phyloP scores from a whole-genome alignment of 2,888 invertebrate genomes.

The Crematogaster levior region DNA sequence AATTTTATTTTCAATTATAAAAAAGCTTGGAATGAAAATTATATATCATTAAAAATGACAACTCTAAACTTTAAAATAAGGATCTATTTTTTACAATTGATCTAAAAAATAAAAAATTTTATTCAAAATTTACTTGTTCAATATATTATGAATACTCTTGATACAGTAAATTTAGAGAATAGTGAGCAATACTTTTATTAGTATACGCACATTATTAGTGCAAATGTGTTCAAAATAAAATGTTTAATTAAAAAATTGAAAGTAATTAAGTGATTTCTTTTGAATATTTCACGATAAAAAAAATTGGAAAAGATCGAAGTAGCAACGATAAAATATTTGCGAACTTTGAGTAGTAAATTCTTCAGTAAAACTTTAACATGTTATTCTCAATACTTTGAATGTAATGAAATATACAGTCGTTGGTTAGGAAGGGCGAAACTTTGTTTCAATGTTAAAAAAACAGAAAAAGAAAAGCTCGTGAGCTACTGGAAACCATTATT shows the following conservation, averaged over 20 bases:
- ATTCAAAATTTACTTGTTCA: too few relatives aligned
- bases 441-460: conserved; percentile 4
- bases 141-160: too few relatives aligned
- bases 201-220: background rate
- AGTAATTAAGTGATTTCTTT: background rate
- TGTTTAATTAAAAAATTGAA: background rate
- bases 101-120: too few relatives aligned
- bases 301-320: background rate
- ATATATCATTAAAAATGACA: too few relatives aligned
- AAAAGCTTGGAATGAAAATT: too few relatives aligned
- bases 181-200: background rate
- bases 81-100: too few relatives aligned
- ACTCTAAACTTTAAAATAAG: too few relatives aligned
- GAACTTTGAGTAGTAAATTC: background rate
- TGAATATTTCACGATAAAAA: background rate
- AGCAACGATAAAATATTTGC: background rate
- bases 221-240: background rate
- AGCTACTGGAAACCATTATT: background rate
- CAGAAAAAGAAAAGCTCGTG: background rate
- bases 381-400: background rate
- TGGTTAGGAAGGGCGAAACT: background rate
- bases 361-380: background rate
- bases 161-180: background rate
- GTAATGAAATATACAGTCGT: background rate
- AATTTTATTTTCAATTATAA: too few relatives aligned